These are phyloP conservation scores for Hoplostethus atlanticus DNA, from an alignment of 2,797 vertebrate species.

Conservation along the genomic window DNA sequence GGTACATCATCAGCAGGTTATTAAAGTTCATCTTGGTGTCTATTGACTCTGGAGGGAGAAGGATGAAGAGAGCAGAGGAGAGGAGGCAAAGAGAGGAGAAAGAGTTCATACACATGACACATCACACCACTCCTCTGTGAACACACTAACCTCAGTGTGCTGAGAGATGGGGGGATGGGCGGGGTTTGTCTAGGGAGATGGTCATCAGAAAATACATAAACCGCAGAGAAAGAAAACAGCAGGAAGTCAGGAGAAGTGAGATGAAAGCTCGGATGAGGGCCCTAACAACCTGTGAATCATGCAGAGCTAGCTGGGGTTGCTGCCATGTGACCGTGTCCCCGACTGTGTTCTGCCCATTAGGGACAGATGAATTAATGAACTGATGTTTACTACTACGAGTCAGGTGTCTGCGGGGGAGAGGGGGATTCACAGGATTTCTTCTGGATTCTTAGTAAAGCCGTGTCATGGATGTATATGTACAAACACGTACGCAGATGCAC, in stretches of 20 bases:
- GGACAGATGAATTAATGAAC: slow-evolving; percentile 62
- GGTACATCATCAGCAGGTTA: slow-evolving; percentile 86
- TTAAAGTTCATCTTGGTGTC: slow-evolving; percentile 88
- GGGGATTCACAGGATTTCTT: slow-evolving; percentile 45
- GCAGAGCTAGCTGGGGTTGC: slow-evolving; percentile 35
- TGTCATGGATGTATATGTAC: slow-evolving; percentile 33
- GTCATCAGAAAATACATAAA: slow-evolving; percentile 26
- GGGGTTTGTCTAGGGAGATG: slow-evolving; percentile 23
- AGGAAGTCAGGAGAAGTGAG: slow-evolving; percentile 30
- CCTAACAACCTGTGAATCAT: slow-evolving; percentile 45
- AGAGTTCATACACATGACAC: neutral
- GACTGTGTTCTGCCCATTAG: slow-evolving; percentile 58
- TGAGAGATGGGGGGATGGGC: neutral
- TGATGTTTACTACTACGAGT: slow-evolving; percentile 64
- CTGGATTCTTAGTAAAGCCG: slow-evolving; percentile 56
- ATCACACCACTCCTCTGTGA: neutral
- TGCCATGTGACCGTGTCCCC: slow-evolving; percentile 50
- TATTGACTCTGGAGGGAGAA: slow-evolving; percentile 78
- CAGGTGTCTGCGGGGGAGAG: slow-evolving; percentile 45
- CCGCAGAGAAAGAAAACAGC: neutral
- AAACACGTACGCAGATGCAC: slow-evolving; percentile 30
- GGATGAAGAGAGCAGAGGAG: slow-evolving; percentile 1
- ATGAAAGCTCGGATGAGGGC: slow-evolving; percentile 41
- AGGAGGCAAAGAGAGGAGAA: neutral
- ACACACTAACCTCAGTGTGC: slow-evolving; percentile 34